A percentile compares a stretch with the other conserved stretches of the same genome.
Conservation (phyloP, 2,888 invertebrate genomes). For the Spilarctia lutea region DNA sequence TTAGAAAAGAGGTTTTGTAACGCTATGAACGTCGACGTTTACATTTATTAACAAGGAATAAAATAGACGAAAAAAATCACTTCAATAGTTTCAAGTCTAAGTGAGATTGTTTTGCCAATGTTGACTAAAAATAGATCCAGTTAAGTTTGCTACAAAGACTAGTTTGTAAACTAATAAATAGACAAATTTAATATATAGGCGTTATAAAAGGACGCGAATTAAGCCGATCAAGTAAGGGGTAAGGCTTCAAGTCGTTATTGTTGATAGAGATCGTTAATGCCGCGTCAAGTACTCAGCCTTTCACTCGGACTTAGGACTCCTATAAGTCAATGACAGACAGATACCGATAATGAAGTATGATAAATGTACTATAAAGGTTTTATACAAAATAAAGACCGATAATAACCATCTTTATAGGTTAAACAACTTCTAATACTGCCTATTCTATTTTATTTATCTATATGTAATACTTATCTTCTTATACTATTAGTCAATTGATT, state of each 20-base stretch:
- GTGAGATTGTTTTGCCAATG: too few relatives aligned
- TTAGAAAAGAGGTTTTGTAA: too few relatives aligned
- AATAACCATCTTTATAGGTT: not conserved
- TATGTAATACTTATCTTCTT: too few relatives aligned
- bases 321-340: not conserved
- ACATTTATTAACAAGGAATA: too few relatives aligned
- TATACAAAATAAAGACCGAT: not conserved
- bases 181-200: not conserved
- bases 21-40: too few relatives aligned
- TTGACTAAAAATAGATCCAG: not conserved
- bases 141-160: not conserved
- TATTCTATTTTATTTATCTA: not conserved
- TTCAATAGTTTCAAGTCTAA: too few relatives aligned
- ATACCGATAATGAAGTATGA: not conserved
- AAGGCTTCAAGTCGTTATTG: conserved; percentile 18
- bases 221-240: conserved; percentile 25
- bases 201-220: conserved; percentile 22
- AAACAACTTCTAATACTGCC: not conserved
- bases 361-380: not conserved
- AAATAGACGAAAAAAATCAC: too few relatives aligned
- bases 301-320: conserved; percentile 1
- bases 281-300: not conserved
- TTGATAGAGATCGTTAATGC: conserved; percentile 32
- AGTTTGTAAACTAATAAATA: not conserved
- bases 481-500: too few relatives aligned